Conservation (phyloP, 2,888 invertebrate genomes). For the Lepidocyrtinus sp. region DNA sequence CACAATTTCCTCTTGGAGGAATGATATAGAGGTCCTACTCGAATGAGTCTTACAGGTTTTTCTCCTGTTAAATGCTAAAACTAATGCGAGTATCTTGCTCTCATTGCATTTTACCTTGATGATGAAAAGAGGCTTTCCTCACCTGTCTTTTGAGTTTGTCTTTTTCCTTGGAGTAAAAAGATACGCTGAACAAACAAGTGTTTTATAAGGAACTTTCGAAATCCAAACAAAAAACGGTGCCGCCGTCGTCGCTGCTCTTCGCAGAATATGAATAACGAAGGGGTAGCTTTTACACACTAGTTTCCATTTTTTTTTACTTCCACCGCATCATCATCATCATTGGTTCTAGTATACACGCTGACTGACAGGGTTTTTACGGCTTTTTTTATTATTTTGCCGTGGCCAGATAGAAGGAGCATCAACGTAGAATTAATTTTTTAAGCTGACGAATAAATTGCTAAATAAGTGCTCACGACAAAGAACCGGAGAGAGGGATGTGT, state of each 20-base stretch:
- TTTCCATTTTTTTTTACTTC: background rate
- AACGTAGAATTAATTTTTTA: conserved; percentile 44
- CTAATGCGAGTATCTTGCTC: no score
- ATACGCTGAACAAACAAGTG: background rate
- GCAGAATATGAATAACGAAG: no score
- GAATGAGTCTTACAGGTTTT: no score
- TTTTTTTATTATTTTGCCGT: conserved; percentile 5
- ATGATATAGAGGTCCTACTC: no score
- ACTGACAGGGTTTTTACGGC: conserved; percentile 11
- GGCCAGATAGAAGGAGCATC: conserved; percentile 6
- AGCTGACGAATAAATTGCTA: conserved; percentile 58
- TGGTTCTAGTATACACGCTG: background rate
- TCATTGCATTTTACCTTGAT: no score
- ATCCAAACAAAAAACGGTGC: conserved; percentile 2
- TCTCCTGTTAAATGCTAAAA: no score
- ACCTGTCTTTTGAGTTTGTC: conserved; percentile 8
- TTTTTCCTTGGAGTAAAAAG: background rate
- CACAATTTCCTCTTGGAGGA: no score
- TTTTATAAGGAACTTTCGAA: background rate
- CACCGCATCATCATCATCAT: background rate
- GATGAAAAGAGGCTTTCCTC: conserved; percentile 4
- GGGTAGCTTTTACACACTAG: no score
- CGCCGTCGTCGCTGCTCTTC: background rate
- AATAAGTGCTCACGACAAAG: conserved; percentile 59
- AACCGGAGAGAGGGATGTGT: conserved; percentile 40